Evolutionary conservation across 2,113 vertebrate genomes (phyloP), one percentile per base, ranked within the genome.

Genomic region (Macrotus californicus): DNA sequence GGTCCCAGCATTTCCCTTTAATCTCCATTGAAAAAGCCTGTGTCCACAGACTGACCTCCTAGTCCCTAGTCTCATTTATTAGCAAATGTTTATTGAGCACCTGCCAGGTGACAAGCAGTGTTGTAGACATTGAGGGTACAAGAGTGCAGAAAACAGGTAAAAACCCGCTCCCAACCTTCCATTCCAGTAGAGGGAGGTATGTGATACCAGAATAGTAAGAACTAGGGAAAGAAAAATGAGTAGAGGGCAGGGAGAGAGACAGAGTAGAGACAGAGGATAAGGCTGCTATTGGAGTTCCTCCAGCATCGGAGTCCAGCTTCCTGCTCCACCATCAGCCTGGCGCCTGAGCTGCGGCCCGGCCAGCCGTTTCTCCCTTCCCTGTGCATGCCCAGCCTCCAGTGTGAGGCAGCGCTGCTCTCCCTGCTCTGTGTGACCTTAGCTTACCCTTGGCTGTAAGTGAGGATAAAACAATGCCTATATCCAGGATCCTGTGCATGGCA

Each of bases 271-370:
- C 31, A n/a, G 29, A 31, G 29, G 61, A 31, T 24, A 13, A 48
- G 31, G 15, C 4, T 7, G 14, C 54, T 29, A 0, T 9, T 29
- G n/a, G 15, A 3, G 22, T 87, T 31, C 15, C 36, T 76, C 7
- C 2, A 3, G 12, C 6, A 0, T 24, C 1, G 0, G 10, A 72
- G 34, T 14, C 11, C 64, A 24, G 14, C 6, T 13, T 29, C 14
- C 24, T 54, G 15, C 15, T 54, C 36, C 29, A 64, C 61, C 29
- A 6, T 31, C 26, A 31, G 29, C 29, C 61, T 64, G 61, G 61
- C 4, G 2, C 21, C 29, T 36, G 0, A 34, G 2, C 21, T 46
- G 12, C 11, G 24, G 59, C n/a, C 31, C 34, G 19, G 16, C 50
- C 6, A 6, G 2, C n/a, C 0, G n/a, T 24, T 50, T 26, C 43